These are phyloP conservation scores for Tetrapedia diversipes DNA, from an alignment of 2,888 invertebrate genomes.

Conservation along the genomic window DNA sequence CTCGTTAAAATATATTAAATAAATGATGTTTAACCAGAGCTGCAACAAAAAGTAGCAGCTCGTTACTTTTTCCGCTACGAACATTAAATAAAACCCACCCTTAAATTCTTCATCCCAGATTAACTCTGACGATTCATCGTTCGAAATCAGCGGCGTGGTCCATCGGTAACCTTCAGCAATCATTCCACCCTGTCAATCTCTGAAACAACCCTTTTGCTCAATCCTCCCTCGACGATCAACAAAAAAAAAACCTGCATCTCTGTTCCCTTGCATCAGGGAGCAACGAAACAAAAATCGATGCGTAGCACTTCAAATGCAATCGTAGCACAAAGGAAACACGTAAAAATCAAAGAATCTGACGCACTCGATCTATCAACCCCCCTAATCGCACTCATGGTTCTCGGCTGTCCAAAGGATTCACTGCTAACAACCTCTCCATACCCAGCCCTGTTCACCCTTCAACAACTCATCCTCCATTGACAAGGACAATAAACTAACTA, in stretches of 20 bases:
- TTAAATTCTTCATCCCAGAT: background rate
- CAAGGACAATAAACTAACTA: too few relatives aligned
- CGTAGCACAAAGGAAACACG: conserved; percentile 5
- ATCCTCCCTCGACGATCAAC: background rate
- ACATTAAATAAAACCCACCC: background rate
- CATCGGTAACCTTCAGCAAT: conserved; percentile 10
- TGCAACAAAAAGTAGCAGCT: background rate
- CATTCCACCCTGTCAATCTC: conserved; percentile 3
- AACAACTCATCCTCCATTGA: too few relatives aligned
- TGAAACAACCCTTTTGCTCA: conserved; percentile 17
- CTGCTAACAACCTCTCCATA: background rate
- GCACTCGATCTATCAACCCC: background rate
- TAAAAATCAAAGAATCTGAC: conserved; percentile 6
- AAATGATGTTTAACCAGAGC: too few relatives aligned
- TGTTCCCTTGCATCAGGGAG: too few relatives aligned
- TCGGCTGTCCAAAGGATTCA: background rate
- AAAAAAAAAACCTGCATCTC: conserved; percentile 3
- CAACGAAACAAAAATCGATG: background rate
- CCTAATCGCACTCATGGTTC: background rate
- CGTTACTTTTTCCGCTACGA: background rate
- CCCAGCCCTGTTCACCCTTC: too few relatives aligned
- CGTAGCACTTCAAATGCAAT: background rate
- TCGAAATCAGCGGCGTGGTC: conserved; percentile 1
- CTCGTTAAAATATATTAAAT: too few relatives aligned
- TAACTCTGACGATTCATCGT: background rate